Percentiles rank a stretch among this genome's conserved stretches.
Evolutionary conservation across 2,113 vertebrate species (phyloP).

Genomic region (Sinocyclocheilus anophthalmus): DNA sequence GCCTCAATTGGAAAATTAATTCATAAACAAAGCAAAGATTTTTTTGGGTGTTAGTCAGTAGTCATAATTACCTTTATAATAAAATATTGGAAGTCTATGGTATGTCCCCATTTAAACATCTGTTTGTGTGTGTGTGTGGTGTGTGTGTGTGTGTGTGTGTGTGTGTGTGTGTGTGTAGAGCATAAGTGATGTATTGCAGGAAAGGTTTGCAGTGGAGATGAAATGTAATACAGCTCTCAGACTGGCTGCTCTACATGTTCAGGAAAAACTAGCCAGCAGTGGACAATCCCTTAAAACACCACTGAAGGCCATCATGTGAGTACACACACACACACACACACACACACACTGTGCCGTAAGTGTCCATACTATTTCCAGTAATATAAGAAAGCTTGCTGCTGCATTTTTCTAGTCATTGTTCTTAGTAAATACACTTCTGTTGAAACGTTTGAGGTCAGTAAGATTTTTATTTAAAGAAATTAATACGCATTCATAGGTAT

Average conservation of each 20-base stretch:
- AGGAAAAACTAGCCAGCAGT: conserved; percentile 86
- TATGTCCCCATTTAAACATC: neutral
- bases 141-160: conserved; percentile 64
- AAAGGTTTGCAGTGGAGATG: conserved; percentile 95
- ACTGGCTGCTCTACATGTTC: conserved; percentile 91
- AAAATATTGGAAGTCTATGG: neutral
- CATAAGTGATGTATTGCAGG: conserved; percentile 93
- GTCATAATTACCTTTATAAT: neutral
- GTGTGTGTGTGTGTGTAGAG: conserved; percentile 75
- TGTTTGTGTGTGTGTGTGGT: conserved; percentile 71
- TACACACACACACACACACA: conserved; percentile 22
- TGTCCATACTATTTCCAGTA: neutral
- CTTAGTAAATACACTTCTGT: neutral
- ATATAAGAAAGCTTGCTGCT: neutral
- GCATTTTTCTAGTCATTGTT: neutral
- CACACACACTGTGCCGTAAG: neutral
- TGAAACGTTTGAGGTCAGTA: neutral
- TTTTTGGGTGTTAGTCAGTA: neutral
- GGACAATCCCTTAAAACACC: conserved; percentile 90
- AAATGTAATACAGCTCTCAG: conserved; percentile 89
- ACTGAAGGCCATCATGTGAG: conserved; percentile 92
- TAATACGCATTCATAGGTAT: neutral
- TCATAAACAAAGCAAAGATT: neutral
- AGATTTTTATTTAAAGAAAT: neutral
- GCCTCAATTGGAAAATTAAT: neutral